Evolutionary conservation across 2,113 vertebrate species (phyloP), one percentile per base, ranked within the genome.

Genomic region (Hucho hucho): DNA sequence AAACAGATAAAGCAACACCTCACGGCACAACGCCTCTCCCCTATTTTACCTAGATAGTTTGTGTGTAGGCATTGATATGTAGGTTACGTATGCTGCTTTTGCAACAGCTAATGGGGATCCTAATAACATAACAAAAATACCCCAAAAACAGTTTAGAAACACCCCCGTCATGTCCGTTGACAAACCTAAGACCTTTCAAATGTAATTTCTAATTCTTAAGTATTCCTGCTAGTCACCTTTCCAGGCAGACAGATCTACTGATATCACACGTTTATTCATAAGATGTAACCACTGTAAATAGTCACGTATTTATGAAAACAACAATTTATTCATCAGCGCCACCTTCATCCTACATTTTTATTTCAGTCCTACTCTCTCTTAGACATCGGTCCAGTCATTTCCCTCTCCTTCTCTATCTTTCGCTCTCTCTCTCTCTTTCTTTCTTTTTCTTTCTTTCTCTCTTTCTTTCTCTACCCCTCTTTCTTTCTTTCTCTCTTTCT

Each of bases 221-320:
- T 53, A 16, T 18, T 53, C 49, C 49, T 53, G 49, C 4, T 18
- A 16, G 49, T 18, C 49, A 53, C 49, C 5, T 53, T 16, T 53
- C 16, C 37, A 5, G 49, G 12, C 49, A 53, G 49, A 53, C 49
- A 18, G 4, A 37, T 67, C 65, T 67, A 37, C 28, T 67, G 28
- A 32, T 26, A 66, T 75, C 61, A 47, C 70, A 64, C 67, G 43
- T 64, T 70, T 46, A 64, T 66, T 64, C 72, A 78, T 76, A 73
- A 78, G 5, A 81, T 49, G 6, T 37, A 66, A 29, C 70, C 61
- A 73, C 65, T 70, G 78, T 43, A 56, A 69, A 81, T 81, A 74
- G 79, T 75, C 13, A 67, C 65, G 79, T 79, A 81, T 78, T 78
- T 63, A 78, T 74, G 65, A 53, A 58, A 71, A 56, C 22, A 64